Base-by-base conservation (phyloP, 2,888 invertebrate species). In the Heteromyza rotundicornis region DNA sequence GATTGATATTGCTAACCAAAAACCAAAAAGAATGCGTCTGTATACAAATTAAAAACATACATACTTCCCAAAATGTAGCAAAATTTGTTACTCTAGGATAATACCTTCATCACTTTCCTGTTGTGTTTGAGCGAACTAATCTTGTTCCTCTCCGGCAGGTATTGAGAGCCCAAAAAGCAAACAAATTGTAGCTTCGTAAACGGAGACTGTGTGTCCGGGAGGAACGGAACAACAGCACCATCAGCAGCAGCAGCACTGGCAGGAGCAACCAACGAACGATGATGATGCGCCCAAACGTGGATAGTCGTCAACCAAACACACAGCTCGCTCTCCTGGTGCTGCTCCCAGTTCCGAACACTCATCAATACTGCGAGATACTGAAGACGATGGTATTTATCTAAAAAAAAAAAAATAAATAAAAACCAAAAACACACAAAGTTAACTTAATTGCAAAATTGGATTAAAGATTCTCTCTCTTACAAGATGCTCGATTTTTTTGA, bases 121-220 rank as follows among this genome's bases (percentile, higher is more conserved):
- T 83, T 84, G 83, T 81, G 82, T 83, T 79, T 83, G 84, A 84
- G 84, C 73, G 83, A 84, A 84, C 84, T 84, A 84, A 84, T 80
- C 81, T 84, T 82, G 84, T 84, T 84, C 84, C 84, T 84, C 84
- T 84, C 84, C 83, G 82, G 80, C 84, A 84, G 84, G 84, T 84
- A 78, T 79, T 78, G 77, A 82, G 81, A 80, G 77, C 71, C n/a
- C 75, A 74, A 75, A 75, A 71, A 71, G 70, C 70, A 69, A 61
- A 70, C n/a, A n/a, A n/a, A 36, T 60, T 54, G 66, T 68, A 74
- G 71, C 66, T 63, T 62, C 59, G 56, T 64, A 61, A 54, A 57
- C 58, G 55, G 58, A 68, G 63, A n/a, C n/a, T n/a, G n/a, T n/a
- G n/a, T n/a, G n/a, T 64, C 67, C 52, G 44, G 53, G 16, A 57